Evolutionary conservation across 1,140 invertebrate species (phyloP).

Genomic region (Aporrectodea caliginosa): DNA sequence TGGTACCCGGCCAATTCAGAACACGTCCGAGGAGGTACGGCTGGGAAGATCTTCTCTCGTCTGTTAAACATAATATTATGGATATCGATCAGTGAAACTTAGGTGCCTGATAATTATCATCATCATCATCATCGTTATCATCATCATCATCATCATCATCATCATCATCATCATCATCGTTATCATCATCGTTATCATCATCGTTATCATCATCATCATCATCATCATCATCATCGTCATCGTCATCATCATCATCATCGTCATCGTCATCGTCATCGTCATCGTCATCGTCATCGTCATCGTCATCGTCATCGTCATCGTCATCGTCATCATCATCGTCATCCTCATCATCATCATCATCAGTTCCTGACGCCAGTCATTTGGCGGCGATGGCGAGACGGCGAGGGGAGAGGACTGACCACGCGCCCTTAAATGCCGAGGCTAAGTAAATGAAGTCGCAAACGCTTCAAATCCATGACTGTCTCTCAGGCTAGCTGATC

Average conservation of each 20-base stretch:
- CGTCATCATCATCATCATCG: not conserved
- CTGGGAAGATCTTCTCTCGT: not conserved
- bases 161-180: not conserved
- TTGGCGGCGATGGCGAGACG: too few species aligned
- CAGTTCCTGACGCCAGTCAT: too few species aligned
- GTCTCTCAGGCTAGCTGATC: not conserved
- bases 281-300: not conserved
- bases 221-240: not conserved
- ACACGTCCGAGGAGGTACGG: slow-evolving; percentile 61
- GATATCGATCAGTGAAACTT: too few species aligned
- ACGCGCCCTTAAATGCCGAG: too few species aligned
- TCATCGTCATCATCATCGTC: not conserved
- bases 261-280: not conserved
- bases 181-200: not conserved
- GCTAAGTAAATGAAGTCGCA: too few species aligned
- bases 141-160: slow-evolving; percentile 2
- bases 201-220: not conserved
- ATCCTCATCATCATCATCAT: too few species aligned
- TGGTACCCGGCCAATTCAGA: slow-evolving; percentile 72
- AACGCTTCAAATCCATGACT: not conserved
- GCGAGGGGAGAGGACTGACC: too few species aligned
- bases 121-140: not conserved
- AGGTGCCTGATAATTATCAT: too few species aligned
- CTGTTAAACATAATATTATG: too few species aligned
- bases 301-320: not conserved